Conservation (phyloP, 2,888 invertebrate species). For the Coenonympha arcania region DNA sequence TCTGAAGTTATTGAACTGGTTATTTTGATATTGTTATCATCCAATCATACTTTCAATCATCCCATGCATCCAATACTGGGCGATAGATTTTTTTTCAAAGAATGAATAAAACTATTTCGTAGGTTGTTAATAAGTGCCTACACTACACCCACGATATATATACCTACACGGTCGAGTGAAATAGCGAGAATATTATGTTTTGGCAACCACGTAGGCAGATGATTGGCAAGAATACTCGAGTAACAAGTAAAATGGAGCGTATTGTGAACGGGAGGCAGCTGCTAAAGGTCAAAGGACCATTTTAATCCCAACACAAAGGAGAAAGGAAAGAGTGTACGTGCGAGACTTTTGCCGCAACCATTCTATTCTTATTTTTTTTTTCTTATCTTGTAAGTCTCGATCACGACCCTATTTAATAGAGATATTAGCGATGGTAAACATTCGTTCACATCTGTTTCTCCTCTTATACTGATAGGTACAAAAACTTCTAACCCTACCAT, state of each 20-base stretch:
- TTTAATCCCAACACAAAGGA: slow-evolving; percentile 5
- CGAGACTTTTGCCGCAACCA: background rate
- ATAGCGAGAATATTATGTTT: background rate
- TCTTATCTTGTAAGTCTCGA: background rate
- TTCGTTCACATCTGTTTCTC: too few species aligned
- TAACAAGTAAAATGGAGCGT: background rate
- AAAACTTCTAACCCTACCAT: too few species aligned
- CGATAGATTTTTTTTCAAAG: too few species aligned
- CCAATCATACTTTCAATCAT: too few species aligned
- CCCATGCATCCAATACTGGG: too few species aligned
- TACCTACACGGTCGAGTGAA: background rate
- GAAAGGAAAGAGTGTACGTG: background rate
- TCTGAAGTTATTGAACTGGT: too few species aligned
- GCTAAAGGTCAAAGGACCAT: slow-evolving; percentile 2
- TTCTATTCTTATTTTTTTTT: slow-evolving; percentile 1
- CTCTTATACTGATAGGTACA: too few species aligned
- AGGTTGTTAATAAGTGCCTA: too few species aligned
- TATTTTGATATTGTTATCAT: too few species aligned
- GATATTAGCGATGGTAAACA: too few species aligned
- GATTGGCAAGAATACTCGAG: background rate
- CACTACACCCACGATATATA: background rate
- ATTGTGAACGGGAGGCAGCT: background rate
- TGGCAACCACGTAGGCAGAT: background rate
- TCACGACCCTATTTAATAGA: background rate
- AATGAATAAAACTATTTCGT: too few species aligned